phyloP scores from a whole-genome alignment of 1,140 invertebrate genomes.

The Pseudomyrmex dendroicus region DNA sequence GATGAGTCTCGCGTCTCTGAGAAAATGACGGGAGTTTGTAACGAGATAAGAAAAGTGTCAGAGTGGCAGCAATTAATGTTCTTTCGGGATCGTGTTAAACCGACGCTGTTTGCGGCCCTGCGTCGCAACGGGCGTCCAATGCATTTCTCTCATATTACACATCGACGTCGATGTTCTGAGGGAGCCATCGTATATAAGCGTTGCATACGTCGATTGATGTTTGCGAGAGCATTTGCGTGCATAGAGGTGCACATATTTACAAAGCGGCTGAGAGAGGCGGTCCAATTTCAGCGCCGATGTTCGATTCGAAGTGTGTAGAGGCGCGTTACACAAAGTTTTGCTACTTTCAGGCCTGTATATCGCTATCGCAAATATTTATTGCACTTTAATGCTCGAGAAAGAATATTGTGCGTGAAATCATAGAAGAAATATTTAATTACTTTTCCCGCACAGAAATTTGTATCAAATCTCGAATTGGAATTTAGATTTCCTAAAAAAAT shows the following conservation, averaged over 20 bases:
- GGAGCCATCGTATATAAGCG: slow-evolving; percentile 56
- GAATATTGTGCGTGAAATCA: no score
- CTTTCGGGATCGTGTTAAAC: neutral
- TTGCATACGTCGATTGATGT: slow-evolving; percentile 61
- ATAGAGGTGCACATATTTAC: slow-evolving; percentile 66
- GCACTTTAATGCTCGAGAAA: no score
- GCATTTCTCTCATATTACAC: slow-evolving; percentile 67
- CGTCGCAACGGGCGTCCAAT: slow-evolving; percentile 41
- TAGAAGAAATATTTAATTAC: no score
- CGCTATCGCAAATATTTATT: neutral
- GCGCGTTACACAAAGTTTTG: slow-evolving; percentile 9
- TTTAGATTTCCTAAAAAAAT: no score
- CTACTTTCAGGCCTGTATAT: slow-evolving; percentile 10
- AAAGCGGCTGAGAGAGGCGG: slow-evolving; percentile 31
- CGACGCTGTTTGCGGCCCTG: slow-evolving; percentile 35
- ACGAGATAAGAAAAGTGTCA: neutral
- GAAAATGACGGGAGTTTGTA: neutral
- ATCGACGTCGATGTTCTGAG: slow-evolving; percentile 57
- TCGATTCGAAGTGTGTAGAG: slow-evolving; percentile 30
- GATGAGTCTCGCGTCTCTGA: no score
- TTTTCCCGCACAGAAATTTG: no score
- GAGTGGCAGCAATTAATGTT: slow-evolving; percentile 6
- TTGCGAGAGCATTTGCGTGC: slow-evolving; percentile 41
- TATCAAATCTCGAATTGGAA: no score
- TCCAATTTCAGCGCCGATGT: slow-evolving; percentile 45